phyloP scores from a whole-genome alignment of 2,888 invertebrate species.

The Troides aeacus region DNA sequence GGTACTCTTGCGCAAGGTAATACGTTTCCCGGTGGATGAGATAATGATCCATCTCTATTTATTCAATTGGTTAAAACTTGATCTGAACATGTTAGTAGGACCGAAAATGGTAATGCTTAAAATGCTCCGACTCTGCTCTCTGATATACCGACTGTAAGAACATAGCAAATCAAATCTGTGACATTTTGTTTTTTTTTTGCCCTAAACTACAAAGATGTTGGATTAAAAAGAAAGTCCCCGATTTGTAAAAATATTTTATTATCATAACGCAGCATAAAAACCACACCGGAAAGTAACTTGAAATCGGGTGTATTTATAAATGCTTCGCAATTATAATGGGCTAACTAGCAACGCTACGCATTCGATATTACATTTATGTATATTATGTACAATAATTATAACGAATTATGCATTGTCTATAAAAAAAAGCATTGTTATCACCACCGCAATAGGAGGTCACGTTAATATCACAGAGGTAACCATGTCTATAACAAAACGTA shows the following conservation, averaged over 20 bases:
- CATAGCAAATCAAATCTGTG: no score
- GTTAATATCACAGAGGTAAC: constrained; percentile 60
- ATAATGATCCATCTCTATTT: no score
- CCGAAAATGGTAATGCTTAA: no score
- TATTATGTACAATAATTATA: constrained; percentile 39
- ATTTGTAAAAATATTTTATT: constrained; percentile 67
- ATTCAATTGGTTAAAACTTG: no score
- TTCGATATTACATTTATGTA: constrained; percentile 34
- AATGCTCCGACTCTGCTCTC: no score
- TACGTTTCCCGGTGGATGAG: no score
- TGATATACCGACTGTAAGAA: no score
- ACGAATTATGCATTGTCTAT: constrained; percentile 34
- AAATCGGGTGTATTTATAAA: constrained; percentile 57
- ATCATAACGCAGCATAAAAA: constrained; percentile 64
- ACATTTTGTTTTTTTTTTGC: no score
- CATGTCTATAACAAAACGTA: constrained; percentile 40
- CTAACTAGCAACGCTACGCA: constrained; percentile 55
- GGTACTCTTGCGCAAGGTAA: no score
- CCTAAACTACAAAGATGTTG: not conserved
- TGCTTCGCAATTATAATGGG: constrained; percentile 51
- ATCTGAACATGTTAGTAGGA: no score
- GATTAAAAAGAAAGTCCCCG: not conserved
- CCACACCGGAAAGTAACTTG: constrained; percentile 54
- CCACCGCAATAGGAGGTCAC: constrained; percentile 43
- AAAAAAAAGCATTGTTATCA: constrained; percentile 36